Conservation (phyloP, 2,888 invertebrate genomes). For the Omphaloscelis lunosa region DNA sequence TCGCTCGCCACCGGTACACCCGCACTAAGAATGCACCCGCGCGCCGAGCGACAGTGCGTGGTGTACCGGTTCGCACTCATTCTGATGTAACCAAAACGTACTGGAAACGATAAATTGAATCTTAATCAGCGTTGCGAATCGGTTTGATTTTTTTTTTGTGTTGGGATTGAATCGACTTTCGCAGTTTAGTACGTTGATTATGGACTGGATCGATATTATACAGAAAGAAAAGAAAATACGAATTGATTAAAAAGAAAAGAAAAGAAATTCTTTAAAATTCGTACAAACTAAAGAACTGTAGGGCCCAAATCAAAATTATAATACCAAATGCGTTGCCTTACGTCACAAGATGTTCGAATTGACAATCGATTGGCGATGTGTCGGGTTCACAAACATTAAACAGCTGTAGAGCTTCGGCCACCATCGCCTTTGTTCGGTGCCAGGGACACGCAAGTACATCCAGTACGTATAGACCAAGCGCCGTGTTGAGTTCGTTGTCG, state of each 20-base stretch:
- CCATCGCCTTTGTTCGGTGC: slow-evolving; percentile 82
- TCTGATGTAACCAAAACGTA: slow-evolving; percentile 68
- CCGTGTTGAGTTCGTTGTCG: slow-evolving; percentile 80
- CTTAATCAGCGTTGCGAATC: slow-evolving; percentile 40
- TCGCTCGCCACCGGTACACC: slow-evolving; percentile 78
- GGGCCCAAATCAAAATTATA: neutral
- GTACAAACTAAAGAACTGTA: neutral
- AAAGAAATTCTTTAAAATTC: neutral
- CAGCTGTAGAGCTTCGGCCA: slow-evolving; percentile 85
- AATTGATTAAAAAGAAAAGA: neutral
- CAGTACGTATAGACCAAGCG: slow-evolving; percentile 67
- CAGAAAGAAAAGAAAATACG: neutral
- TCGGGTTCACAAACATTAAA: slow-evolving; percentile 87
- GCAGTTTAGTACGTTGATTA: slow-evolving; percentile 10
- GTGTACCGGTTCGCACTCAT: slow-evolving; percentile 74
- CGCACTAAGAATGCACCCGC: slow-evolving; percentile 84
- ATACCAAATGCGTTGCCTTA: slow-evolving; percentile 63
- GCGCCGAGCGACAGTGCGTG: slow-evolving; percentile 67
- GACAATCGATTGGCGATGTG: slow-evolving; percentile 83
- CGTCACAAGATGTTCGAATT: slow-evolving; percentile 73
- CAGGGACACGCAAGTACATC: slow-evolving; percentile 68
- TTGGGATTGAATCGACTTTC: slow-evolving; percentile 21
- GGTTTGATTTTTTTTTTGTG: slow-evolving; percentile 26
- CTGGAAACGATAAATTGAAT: slow-evolving; percentile 55
- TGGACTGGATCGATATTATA: neutral